phyloP scores from a whole-genome alignment of 1,140 invertebrate genomes.

The Drosophila ficusphila region DNA sequence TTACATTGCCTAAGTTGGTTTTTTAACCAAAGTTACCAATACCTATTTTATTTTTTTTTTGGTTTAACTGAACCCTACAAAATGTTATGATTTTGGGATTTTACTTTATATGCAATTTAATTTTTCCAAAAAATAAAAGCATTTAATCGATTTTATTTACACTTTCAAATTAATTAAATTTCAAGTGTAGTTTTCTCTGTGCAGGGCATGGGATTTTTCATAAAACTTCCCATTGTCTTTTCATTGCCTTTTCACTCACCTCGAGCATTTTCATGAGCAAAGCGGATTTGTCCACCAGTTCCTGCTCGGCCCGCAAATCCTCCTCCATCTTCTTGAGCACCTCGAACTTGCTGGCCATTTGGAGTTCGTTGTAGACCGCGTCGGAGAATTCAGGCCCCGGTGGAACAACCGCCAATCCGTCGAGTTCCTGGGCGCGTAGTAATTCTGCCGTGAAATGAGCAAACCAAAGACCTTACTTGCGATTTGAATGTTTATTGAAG shows the following conservation, averaged over 20 bases:
- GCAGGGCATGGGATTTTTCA: background rate
- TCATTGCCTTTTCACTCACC: slow-evolving; percentile 41
- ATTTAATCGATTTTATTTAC: too few species aligned
- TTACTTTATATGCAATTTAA: background rate
- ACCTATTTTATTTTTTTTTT: too few species aligned
- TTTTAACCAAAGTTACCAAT: too few species aligned
- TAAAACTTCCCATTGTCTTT: background rate
- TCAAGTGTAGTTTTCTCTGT: background rate
- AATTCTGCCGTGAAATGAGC: slow-evolving; percentile 65
- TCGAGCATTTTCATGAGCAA: slow-evolving; percentile 83
- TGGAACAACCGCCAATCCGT: slow-evolving; percentile 9
- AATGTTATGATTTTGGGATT: too few species aligned
- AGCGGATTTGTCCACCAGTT: slow-evolving; percentile 82
- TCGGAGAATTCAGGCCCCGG: slow-evolving; percentile 64
- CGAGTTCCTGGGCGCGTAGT: slow-evolving; percentile 45
- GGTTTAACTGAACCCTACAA: too few species aligned
- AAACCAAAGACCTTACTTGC: slow-evolving; percentile 44
- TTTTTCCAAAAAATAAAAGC: too few species aligned
- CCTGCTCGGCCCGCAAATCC: slow-evolving; percentile 79
- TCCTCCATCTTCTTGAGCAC: slow-evolving; percentile 77
- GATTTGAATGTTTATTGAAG: slow-evolving; percentile 52
- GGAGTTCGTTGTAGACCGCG: slow-evolving; percentile 67
- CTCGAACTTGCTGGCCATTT: slow-evolving; percentile 71
- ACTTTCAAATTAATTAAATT: background rate
- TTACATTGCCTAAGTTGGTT: too few species aligned